Percentiles rank a stretch among this genome's conserved stretches.
Conservation (phyloP, 2,797 vertebrate genomes). For the Monodelphis domestica region DNA sequence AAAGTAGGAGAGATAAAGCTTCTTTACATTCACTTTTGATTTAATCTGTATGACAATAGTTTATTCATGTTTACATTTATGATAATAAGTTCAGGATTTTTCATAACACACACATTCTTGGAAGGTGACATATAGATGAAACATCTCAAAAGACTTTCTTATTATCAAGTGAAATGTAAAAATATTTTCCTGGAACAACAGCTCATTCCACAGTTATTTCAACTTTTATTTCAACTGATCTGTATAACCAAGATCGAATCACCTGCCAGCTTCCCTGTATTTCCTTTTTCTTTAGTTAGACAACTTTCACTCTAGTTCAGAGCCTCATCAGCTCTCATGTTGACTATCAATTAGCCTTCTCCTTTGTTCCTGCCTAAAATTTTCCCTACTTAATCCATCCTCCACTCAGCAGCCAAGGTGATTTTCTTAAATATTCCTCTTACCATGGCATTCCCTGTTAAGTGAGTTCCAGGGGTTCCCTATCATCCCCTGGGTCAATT, state of each 20-base stretch:
- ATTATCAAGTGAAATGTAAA: neutral
- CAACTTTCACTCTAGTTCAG: neutral
- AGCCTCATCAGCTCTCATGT: too few relatives aligned
- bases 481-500: too few relatives aligned
- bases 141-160: constrained; percentile 24
- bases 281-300: neutral
- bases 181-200: constrained; percentile 33
- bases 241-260: too few relatives aligned
- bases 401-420: too few relatives aligned
- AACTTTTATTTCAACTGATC: too few relatives aligned
- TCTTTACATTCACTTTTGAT: neutral
- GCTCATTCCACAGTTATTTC: neutral
- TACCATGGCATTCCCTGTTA: too few relatives aligned
- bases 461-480: too few relatives aligned
- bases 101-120: neutral
- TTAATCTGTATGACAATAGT: neutral
- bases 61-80: neutral
- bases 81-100: neutral
- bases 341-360: too few relatives aligned
- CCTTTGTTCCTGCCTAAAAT: too few relatives aligned
- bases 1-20: neutral
- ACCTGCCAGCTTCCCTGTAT: too few relatives aligned
- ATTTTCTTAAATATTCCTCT: too few relatives aligned
- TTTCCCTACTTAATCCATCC: too few relatives aligned
- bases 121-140: neutral